Conservation (phyloP, 2,113 vertebrate species). For the Phalacrocorax pelagicus region DNA sequence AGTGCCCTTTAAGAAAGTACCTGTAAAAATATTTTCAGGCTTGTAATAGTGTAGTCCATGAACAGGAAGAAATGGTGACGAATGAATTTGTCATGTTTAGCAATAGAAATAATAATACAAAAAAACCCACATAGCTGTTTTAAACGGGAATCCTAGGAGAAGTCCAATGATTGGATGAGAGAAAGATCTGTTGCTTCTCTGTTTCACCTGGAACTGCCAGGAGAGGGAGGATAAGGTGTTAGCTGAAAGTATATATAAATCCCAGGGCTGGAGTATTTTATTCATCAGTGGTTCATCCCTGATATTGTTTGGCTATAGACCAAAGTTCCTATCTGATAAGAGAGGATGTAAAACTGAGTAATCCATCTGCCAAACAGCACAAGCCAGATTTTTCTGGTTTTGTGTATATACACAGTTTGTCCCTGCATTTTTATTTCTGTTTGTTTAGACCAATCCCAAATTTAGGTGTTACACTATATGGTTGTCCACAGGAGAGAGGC, state of each 20-base stretch:
- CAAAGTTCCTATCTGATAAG: slow-evolving; percentile 26
- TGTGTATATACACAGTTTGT: background rate
- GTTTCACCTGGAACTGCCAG: background rate
- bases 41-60: background rate
- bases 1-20: background rate
- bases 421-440: background rate
- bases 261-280: background rate
- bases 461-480: background rate
- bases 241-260: background rate
- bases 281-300: slow-evolving; percentile 27
- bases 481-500: background rate
- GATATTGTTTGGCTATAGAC: background rate
- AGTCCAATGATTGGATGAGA: background rate
- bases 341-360: background rate
- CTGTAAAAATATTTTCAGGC: background rate
- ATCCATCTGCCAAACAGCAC: background rate
- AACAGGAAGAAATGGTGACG: background rate
- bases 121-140: background rate
- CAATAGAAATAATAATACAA: background rate
- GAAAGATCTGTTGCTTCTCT: background rate
- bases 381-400: background rate
- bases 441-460: background rate
- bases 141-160: background rate
- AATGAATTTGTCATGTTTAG: background rate
- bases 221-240: background rate